Conservation (phyloP, 2,888 invertebrate genomes). For the Amphipyra berbera region DNA sequence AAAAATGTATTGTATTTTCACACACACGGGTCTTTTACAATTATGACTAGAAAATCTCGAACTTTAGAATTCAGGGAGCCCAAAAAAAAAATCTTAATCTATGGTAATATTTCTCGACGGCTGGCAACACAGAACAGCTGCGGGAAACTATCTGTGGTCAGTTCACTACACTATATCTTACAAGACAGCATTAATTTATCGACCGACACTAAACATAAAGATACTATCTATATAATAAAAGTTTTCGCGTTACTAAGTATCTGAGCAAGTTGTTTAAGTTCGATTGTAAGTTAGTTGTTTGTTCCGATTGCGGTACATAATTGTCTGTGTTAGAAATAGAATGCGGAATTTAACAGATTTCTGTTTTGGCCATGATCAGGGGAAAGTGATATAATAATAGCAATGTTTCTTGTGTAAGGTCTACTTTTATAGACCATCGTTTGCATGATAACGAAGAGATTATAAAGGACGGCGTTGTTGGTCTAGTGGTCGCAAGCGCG, state of each 20-base stretch:
- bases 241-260: slow-evolving; percentile 52
- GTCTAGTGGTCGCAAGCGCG: no score
- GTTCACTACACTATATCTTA: slow-evolving; percentile 54
- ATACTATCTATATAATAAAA: slow-evolving; percentile 49
- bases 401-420: slow-evolving; percentile 7
- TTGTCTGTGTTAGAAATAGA: slow-evolving; percentile 33
- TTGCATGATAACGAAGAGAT: neutral
- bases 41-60: no score
- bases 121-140: slow-evolving; percentile 31
- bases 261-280: slow-evolving; percentile 50
- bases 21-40: no score
- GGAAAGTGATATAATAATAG: slow-evolving; percentile 24
- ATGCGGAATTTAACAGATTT: slow-evolving; percentile 35
- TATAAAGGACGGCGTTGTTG: no score
- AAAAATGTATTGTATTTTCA: no score
- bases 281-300: slow-evolving; percentile 52
- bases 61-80: no score
- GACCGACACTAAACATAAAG: slow-evolving; percentile 48
- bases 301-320: slow-evolving; percentile 48
- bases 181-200: slow-evolving; percentile 64
- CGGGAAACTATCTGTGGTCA: slow-evolving; percentile 48
- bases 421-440: neutral
- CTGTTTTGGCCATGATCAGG: slow-evolving; percentile 14
- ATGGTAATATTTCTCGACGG: no score
- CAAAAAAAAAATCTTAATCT: no score